Base-by-base conservation (phyloP, 2,888 invertebrate species). In the Catonia carolina region DNA sequence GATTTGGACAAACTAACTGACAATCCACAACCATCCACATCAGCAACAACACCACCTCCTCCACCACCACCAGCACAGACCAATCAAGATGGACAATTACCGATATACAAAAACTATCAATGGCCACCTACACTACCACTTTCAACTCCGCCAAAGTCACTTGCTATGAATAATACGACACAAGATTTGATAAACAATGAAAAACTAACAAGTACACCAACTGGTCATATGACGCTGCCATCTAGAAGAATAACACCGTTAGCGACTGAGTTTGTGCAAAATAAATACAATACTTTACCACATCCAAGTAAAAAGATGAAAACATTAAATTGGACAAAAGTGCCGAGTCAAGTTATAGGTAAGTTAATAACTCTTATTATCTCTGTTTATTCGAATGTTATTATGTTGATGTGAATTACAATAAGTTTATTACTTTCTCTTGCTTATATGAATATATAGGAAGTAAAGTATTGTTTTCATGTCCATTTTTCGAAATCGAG, bases 271-370 rank as follows among this genome's bases (percentile, higher is more conserved):
- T 33, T 22, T 18, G 48, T 39, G 12, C 36, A 36, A 14, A 55
- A 50, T 20, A 62, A 64, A 42, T 62, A 59, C 57, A 60, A 61
- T 50, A 63, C 64, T 1, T 60, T 66, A 15, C 74, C 74, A 1
- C 67, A 66, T 39, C 75, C 74, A 1, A 70, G 67, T 57, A 67
- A 68, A 33, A 75, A 74, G 62, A 74, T 75, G 73, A 73, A 73
- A 59, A 72, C 72, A 3, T 67, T 76, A 39, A 75, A 75, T 64
- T 77, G 77, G 77, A 66, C 67, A n/a, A 70, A 71, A 61, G 63
- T 71, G 22, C 67, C 69, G 0, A 60, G 53, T 31, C 65, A 63
- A 52, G 55, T 63, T 18, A 61, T 62, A 35, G 65, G 67, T 68
- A 42, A 63, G 62, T 63, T 7, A 18, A 14, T 10, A 45, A 14